phyloP scores from a whole-genome alignment of 2,113 vertebrate species.

The Piprites chloris region DNA sequence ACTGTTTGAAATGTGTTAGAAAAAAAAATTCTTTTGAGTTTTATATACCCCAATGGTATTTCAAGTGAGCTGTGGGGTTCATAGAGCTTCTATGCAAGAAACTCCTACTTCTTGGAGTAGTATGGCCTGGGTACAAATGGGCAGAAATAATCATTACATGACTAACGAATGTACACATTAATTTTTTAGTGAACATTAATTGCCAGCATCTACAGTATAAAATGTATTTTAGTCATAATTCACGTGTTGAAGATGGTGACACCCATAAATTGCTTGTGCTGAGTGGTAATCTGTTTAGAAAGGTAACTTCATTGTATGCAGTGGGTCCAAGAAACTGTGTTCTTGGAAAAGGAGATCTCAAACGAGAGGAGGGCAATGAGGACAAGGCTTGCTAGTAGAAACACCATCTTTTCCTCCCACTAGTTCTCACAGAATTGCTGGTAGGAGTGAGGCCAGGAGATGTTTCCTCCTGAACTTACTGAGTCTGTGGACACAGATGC shows the following conservation, averaged over 20 bases:
- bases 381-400: not conserved
- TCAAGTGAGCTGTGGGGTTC: not conserved
- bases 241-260: not conserved
- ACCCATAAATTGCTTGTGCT: not conserved
- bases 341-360: fast-evolving
- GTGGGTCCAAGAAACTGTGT: not conserved
- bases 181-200: not conserved
- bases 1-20: not conserved
- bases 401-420: not conserved
- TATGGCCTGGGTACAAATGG: not conserved
- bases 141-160: not conserved
- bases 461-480: not conserved
- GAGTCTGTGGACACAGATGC: not conserved
- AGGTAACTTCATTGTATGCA: not conserved
- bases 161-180: not conserved
- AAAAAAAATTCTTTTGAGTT: not conserved
- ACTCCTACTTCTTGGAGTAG: not conserved
- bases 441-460: not conserved
- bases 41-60: not conserved
- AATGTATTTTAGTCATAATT: not conserved
- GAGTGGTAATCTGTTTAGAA: not conserved
- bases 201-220: not conserved
- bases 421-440: not conserved
- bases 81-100: not conserved
- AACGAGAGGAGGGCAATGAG: not conserved